Conservation (phyloP, 2,888 invertebrate species). For the Alloscopus bannaensis region DNA sequence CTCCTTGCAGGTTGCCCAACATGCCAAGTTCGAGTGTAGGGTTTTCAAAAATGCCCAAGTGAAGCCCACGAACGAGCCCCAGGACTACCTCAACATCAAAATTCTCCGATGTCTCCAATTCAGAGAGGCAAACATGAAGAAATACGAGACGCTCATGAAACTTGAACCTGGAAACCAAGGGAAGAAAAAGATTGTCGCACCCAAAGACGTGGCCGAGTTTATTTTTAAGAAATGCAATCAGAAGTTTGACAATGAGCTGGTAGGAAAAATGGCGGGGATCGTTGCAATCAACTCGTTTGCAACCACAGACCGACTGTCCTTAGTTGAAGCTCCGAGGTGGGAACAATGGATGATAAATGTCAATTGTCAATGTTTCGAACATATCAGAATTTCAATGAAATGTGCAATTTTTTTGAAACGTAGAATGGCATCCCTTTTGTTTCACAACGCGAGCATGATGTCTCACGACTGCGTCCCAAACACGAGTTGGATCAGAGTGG, state of each 20-base stretch:
- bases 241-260: constrained; percentile 60
- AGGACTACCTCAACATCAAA: constrained; percentile 64
- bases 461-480: constrained; percentile 68
- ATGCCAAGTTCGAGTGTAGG: constrained; percentile 66
- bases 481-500: constrained; percentile 65
- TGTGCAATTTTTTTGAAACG: neutral
- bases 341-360: no score
- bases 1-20: constrained; percentile 52
- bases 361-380: neutral
- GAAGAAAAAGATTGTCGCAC: constrained; percentile 60
- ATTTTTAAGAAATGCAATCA: constrained; percentile 64
- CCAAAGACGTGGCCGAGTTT: constrained; percentile 66
- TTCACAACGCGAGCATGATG: constrained; percentile 67
- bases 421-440: constrained; percentile 68
- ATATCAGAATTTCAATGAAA: neutral
- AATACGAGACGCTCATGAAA: constrained; percentile 59
- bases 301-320: constrained; percentile 65
- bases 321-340: constrained; percentile 62
- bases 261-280: constrained; percentile 62
- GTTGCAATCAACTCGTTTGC: constrained; percentile 66
- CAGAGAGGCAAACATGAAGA: constrained; percentile 60
- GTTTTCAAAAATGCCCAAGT: constrained; percentile 65
- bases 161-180: constrained; percentile 49
- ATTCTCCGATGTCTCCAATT: constrained; percentile 63
- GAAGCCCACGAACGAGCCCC: constrained; percentile 60